Evolutionary conservation across 2,797 vertebrate species (phyloP).

Genomic region (Enteromius thamalakanensis): DNA sequence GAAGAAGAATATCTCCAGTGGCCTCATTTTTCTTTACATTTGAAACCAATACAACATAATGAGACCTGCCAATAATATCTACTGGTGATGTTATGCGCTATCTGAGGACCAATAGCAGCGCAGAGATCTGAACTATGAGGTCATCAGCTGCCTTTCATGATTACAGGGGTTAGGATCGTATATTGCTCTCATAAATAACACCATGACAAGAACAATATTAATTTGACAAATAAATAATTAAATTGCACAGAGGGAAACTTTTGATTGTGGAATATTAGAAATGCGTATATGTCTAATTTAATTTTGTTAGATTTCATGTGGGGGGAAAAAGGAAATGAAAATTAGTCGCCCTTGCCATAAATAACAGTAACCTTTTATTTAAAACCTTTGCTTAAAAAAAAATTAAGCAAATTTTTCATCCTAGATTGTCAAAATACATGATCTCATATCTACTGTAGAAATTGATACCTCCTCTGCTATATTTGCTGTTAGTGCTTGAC

Average conservation of each 20-base stretch:
- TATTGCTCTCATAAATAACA: constrained; percentile 26
- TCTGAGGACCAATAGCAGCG: neutral
- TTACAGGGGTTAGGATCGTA: neutral
- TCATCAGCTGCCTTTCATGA: neutral
- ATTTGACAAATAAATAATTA: neutral
- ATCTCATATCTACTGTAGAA: neutral
- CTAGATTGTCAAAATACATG: neutral
- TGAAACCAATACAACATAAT: constrained; percentile 7
- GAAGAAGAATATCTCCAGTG: constrained; percentile 6
- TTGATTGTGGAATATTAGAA: neutral
- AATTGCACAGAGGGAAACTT: neutral
- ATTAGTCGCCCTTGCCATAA: neutral
- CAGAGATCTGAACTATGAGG: constrained; percentile 11
- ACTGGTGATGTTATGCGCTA: neutral
- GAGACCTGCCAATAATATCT: constrained; percentile 14
- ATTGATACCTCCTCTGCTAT: neutral
- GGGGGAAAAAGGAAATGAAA: neutral
- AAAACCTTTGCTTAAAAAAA: neutral
- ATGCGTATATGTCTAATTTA: neutral
- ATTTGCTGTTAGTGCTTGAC: constrained; percentile 9
- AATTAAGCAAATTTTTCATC: neutral
- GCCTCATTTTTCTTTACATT: constrained; percentile 4
- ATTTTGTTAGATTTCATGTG: neutral
- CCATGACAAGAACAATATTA: neutral
- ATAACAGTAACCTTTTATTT: neutral